Percentiles rank a stretch among this genome's conserved stretches.
Evolutionary conservation across 2,888 invertebrate species (phyloP).

Genomic region (Harmothoe impar): DNA sequence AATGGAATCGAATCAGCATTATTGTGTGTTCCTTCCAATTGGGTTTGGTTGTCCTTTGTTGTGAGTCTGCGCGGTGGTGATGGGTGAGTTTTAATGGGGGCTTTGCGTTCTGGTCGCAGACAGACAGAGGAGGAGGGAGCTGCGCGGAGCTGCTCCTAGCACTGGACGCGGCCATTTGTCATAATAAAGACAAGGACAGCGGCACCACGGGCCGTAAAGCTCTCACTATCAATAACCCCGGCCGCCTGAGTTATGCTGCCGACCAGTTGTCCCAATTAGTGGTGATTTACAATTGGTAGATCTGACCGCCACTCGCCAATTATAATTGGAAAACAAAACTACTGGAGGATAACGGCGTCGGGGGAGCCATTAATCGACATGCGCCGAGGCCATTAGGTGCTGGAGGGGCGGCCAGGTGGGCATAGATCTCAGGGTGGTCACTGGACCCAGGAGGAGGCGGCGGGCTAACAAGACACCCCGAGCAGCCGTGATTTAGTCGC

Average conservation of each 20-base stretch:
- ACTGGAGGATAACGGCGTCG: constrained; percentile 13
- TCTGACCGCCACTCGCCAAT: constrained; percentile 54
- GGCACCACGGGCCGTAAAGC: constrained; percentile 15
- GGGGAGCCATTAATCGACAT: constrained; percentile 49
- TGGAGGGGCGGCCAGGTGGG: neutral
- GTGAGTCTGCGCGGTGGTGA: neutral
- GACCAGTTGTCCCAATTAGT: constrained; percentile 62
- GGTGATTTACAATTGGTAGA: constrained; percentile 59
- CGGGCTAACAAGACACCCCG: constrained; percentile 47
- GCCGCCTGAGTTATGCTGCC: constrained; percentile 42
- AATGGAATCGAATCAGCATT: constrained; percentile 37
- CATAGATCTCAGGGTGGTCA: constrained; percentile 56
- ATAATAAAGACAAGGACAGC: constrained; percentile 57
- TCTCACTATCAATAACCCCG: constrained; percentile 49
- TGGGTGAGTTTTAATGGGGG: neutral
- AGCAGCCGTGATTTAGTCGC: constrained; percentile 30
- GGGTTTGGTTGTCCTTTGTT: neutral
- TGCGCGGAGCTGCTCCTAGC: neutral
- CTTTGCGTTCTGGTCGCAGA: neutral
- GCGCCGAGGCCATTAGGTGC: constrained; percentile 45
- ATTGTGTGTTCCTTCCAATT: constrained; percentile 45
- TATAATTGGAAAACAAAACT: constrained; percentile 62
- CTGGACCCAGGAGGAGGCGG: neutral
- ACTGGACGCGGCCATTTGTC: constrained; percentile 56
- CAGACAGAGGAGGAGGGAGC: neutral